These are phyloP conservation scores for Elephas maximus DNA, from an alignment of 2,113 vertebrate genomes.

Conservation along the genomic window DNA sequence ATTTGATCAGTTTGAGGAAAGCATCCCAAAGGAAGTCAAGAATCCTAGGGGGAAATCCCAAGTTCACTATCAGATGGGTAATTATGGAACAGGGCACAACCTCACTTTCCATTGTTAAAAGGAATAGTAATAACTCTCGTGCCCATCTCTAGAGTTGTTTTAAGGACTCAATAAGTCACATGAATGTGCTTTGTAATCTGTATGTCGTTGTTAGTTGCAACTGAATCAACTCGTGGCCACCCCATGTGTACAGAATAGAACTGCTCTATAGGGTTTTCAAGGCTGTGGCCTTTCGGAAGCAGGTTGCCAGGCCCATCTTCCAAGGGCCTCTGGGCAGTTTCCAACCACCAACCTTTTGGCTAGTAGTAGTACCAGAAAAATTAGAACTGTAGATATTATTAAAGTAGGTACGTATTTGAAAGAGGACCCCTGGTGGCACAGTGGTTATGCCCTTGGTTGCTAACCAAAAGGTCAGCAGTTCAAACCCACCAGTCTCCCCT, in stretches of 20 bases:
- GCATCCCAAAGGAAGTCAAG: neutral
- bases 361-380: neutral
- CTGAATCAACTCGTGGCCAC: neutral
- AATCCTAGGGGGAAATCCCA: neutral
- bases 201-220: neutral
- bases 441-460: too few relatives aligned
- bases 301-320: neutral
- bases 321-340: neutral
- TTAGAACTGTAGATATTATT: neutral
- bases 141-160: neutral
- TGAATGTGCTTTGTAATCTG: neutral
- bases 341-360: neutral
- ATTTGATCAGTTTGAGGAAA: neutral
- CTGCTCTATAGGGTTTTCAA: neutral
- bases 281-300: neutral
- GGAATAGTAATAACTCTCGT: too few relatives aligned
- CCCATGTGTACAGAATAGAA: neutral
- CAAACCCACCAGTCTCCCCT: neutral
- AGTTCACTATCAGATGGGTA: neutral
- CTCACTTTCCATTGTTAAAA: neutral
- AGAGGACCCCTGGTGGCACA: too few relatives aligned
- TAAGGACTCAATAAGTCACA: neutral
- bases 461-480: too few relatives aligned
- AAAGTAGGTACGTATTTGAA: neutral
- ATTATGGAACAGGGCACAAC: neutral